Evolutionary conservation across 2,888 invertebrate species (phyloP), one percentile per base, ranked within the genome.

Genomic region (Anorthoa munda): DNA sequence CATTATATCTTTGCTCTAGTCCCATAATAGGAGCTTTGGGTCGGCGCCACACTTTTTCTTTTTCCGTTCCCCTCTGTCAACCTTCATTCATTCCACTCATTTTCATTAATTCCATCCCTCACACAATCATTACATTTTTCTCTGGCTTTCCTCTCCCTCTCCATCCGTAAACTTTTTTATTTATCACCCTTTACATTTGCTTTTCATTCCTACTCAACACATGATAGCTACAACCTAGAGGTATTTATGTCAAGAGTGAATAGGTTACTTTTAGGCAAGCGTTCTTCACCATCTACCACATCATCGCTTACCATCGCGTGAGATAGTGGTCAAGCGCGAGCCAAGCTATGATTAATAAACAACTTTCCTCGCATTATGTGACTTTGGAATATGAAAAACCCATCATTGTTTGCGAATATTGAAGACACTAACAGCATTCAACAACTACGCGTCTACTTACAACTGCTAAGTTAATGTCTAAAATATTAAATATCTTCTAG

Each of bases 341-440:
- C 39, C 39, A 1, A 39, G 7, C 9, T 9, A 39, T 39, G 7
- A 31, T 31, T 31, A 31, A 31, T 9, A 39, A 9, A 39, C 7
- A 39, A 39, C 39, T 11, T n/a, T n/a, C 51, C 51, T 51, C 12
- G 12, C 51, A 51, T 51, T 11, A 51, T 51, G 9, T 50, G 51
- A 11, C n/a, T 18, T 51, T n/a, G n/a, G 50, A 12, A 21, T 18
- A 21, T 55, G 13, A 48, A 56, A 48, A 15, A 21, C 7, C 11
- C n/a, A 59, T 21, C 51, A 18, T 39, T n/a, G 9, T 53, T 26
- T 56, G 21, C 12, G 39, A n/a, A 4, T 9, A 21, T n/a, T 48
- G 26, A 48, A 76, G n/a, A 21, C 17, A 55, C 7, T 21, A 48
- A 59, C 78, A 51, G 15, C 2, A 66, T 66, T 55, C 2, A 63